Evolutionary conservation across 1,140 invertebrate species (phyloP).

Genomic region (Pseudomyrmex concolor): DNA sequence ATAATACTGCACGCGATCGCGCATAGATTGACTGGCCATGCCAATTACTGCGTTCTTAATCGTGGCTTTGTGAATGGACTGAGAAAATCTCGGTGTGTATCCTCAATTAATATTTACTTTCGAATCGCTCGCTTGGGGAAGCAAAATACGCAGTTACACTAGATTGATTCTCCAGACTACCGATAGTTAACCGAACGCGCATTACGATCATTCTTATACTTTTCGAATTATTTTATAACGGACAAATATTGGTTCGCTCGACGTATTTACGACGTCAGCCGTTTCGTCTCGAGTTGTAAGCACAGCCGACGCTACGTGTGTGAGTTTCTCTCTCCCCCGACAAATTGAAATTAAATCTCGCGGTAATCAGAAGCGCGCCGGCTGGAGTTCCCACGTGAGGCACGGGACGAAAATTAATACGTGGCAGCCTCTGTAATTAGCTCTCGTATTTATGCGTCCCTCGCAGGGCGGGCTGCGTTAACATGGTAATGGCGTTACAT

Average conservation of each 20-base stretch:
- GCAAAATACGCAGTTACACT: background rate
- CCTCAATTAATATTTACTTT: slow-evolving; percentile 56
- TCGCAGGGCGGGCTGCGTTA: slow-evolving; percentile 70
- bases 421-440: slow-evolving; percentile 74
- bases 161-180: slow-evolving; percentile 23
- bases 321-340: background rate
- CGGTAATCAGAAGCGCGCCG: slow-evolving; percentile 59
- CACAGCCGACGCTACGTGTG: background rate
- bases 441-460: slow-evolving; percentile 73
- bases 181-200: background rate
- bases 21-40: slow-evolving; percentile 38
- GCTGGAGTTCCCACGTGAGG: slow-evolving; percentile 59
- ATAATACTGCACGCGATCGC: slow-evolving; percentile 35
- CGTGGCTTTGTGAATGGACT: slow-evolving; percentile 47
- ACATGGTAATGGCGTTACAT: slow-evolving; percentile 74
- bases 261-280: slow-evolving; percentile 18
- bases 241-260: background rate
- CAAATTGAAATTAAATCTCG: slow-evolving; percentile 43
- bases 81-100: background rate
- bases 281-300: background rate
- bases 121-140: slow-evolving; percentile 18
- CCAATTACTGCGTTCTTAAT: slow-evolving; percentile 55
- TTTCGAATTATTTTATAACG: background rate
- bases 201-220: slow-evolving; percentile 13
- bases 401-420: slow-evolving; percentile 74